These are phyloP conservation scores for Philopedon plagiatum DNA, from an alignment of 2,888 invertebrate genomes.

Conservation along the genomic window DNA sequence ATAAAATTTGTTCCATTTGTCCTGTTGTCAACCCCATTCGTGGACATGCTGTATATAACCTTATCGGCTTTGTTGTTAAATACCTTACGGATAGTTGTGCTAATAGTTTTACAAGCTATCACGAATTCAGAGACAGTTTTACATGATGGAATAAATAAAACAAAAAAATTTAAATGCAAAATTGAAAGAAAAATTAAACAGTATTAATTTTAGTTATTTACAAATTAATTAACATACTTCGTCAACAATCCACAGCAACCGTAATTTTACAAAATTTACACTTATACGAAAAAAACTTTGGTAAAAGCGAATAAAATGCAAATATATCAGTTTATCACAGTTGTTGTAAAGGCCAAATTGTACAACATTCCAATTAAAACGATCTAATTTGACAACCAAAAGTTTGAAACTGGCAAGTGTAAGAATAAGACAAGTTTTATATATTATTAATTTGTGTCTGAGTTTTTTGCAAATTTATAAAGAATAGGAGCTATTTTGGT, in stretches of 20 bases:
- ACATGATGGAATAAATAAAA: background rate
- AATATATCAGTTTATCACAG: slow-evolving; percentile 26
- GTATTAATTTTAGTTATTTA: background rate
- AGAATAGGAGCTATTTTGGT: no score
- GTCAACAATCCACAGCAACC: background rate
- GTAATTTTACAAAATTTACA: background rate
- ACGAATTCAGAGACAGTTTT: background rate
- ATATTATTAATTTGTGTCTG: no score
- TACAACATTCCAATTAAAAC: background rate
- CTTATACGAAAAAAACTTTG: slow-evolving; percentile 7
- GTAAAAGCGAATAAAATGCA: slow-evolving; percentile 29
- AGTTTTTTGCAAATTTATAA: no score
- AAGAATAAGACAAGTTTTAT: no score
- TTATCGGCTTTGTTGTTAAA: no score
- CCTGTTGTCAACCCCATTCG: no score
- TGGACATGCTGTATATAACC: no score
- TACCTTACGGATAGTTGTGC: no score
- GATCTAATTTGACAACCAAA: background rate
- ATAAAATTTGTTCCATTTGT: no score
- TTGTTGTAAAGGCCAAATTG: background rate
- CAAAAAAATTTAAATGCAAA: background rate
- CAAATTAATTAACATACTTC: background rate
- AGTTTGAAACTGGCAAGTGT: no score
- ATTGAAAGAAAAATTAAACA: background rate
- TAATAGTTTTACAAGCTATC: no score